Evolutionary conservation across 30 jellyfish, hydroid and myxozoan genomes (phyloP), one percentile per base, ranked within the genome.

Genomic region (Sanderia malayensis): DNA sequence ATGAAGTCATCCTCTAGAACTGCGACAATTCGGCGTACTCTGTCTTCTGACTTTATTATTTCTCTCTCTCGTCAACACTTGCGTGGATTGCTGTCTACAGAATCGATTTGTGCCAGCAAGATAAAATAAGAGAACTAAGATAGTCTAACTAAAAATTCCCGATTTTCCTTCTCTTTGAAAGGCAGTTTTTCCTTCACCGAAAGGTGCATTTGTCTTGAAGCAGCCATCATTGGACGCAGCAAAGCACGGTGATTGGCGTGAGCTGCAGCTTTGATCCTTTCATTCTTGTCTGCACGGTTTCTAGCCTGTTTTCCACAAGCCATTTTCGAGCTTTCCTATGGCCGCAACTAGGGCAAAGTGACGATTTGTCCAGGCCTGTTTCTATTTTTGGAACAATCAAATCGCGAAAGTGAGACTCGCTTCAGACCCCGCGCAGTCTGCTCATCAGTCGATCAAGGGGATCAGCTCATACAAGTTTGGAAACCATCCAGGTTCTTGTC

Each of bases 81-180:
- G 19, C 72, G 19, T 60, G 72, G 72, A 60, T 20, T 60, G 45
- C n/a, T n/a, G n/a, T n/a, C n/a, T n/a, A n/a, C n/a, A n/a, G n/a
- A n/a, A n/a, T n/a, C n/a, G n/a, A 41, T 15, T 41, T 6, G 55
- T 41, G 15, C 15, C 8, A 61, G 7, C 77, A 65, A 65, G 77
- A 65, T 65, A 65, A 65, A 65, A 65, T 65, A 65, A 65, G 77
- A 41, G 77, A 65, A 65, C 77, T 65, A 65, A 65, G 77, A 65
- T 65, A 65, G 61, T 65, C 77, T 29, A 34, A 65, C 61, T 65
- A 65, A 65, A 65, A 23, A 1, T 29, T 59, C 77, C 61, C 77
- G 61, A 65, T 26, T 65, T 65, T 21, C 77, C 59, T 41, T 41
- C 8, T 6, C 55, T 41, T 41, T 41, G 55, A 41, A 41, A 8